These are phyloP conservation scores for Procambarus virginalis DNA, from an alignment of 1,140 invertebrate genomes.

Conservation along the genomic window DNA sequence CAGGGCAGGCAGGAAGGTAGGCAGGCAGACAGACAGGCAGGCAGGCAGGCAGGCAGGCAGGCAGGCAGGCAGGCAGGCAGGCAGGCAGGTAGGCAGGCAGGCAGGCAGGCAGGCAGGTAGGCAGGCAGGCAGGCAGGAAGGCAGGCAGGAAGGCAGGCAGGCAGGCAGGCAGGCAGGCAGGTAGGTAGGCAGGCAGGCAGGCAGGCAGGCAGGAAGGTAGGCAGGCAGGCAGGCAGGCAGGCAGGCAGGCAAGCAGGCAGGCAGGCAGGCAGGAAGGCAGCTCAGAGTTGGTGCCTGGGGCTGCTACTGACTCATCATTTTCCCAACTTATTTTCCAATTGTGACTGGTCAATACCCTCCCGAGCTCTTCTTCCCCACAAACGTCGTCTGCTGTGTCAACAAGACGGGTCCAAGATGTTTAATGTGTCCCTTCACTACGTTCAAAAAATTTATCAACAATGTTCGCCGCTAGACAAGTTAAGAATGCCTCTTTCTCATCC, in stretches of 20 bases:
- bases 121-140: not conserved
- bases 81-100: not conserved
- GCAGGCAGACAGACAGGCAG: too few species aligned
- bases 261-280: too few species aligned
- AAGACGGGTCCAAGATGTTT: not conserved
- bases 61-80: too few species aligned
- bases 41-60: too few species aligned
- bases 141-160: too few species aligned
- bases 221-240: too few species aligned
- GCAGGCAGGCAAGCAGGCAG: too few species aligned
- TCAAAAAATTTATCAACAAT: not conserved
- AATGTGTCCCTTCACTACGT: not conserved
- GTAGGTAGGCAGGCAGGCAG: too few species aligned
- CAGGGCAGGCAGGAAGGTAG: too few species aligned
- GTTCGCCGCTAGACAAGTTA: not conserved
- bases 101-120: not conserved
- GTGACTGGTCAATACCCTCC: not conserved
- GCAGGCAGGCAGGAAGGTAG: too few species aligned
- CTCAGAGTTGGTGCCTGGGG: not conserved
- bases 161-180: too few species aligned
- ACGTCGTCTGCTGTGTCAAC: not conserved
- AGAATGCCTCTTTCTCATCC: not conserved
- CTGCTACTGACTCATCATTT: not conserved
- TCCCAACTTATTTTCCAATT: not conserved
- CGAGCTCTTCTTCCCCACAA: not conserved